Evolutionary conservation across 2,797 vertebrate species (phyloP).

Genomic region (Australoheros facetus): DNA sequence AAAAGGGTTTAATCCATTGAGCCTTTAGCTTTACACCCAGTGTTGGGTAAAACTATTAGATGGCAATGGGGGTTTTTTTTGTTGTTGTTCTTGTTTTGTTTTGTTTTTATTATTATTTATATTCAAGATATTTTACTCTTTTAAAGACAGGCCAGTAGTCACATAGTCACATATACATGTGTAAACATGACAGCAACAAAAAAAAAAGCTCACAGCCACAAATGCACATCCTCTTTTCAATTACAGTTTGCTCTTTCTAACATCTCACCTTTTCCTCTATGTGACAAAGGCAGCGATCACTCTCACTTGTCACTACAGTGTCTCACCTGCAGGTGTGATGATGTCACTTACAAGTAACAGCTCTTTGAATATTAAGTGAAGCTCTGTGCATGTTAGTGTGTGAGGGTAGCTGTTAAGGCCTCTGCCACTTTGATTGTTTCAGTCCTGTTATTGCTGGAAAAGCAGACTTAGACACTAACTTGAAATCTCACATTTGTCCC

Average conservation of each 20-base stretch:
- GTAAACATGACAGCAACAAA: neutral
- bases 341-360: conserved; percentile 51
- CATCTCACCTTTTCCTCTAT: conserved; percentile 42
- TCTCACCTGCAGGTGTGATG: conserved; percentile 67
- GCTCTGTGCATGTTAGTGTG: neutral
- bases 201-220: neutral
- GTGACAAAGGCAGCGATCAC: conserved; percentile 34
- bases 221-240: conserved; percentile 8
- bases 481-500: neutral
- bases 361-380: conserved; percentile 38
- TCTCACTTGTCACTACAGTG: conserved; percentile 45
- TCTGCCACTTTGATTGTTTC: neutral
- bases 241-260: conserved; percentile 48
- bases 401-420: neutral
- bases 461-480: neutral
- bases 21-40: too few species aligned
- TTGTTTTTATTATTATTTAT: neutral
- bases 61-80: neutral
- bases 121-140: neutral
- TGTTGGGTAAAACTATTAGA: neutral
- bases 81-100: too few species aligned
- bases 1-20: too few species aligned
- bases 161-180: neutral
- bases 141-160: neutral
- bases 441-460: neutral